Evolutionary conservation across 2,888 invertebrate species (phyloP).

Genomic region (Dolomedes plantarius): DNA sequence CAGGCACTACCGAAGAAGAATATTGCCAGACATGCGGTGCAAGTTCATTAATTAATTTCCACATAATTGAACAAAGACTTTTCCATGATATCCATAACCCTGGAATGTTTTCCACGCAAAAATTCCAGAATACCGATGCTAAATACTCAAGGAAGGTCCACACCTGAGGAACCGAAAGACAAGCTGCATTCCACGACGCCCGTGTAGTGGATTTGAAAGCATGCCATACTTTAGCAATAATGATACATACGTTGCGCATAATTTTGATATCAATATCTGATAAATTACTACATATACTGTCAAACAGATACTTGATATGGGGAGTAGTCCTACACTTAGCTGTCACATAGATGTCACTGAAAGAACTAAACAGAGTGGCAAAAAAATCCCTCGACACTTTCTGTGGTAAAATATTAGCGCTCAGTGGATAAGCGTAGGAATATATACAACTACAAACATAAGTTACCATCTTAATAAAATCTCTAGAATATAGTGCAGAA

Average conservation of each 20-base stretch:
- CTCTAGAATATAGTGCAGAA: too few species aligned
- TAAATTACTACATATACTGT: not conserved
- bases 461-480: too few species aligned
- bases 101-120: slow-evolving; percentile 19
- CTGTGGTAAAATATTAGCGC: too few species aligned
- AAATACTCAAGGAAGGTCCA: slow-evolving; percentile 20
- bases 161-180: not conserved
- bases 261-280: not conserved
- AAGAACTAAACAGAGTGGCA: too few species aligned
- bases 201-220: slow-evolving; percentile 15
- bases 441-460: too few species aligned
- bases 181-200: slow-evolving; percentile 14
- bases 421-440: too few species aligned
- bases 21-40: slow-evolving; percentile 26
- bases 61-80: not conserved
- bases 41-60: not conserved
- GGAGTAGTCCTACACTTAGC: too few species aligned
- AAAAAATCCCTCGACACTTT: too few species aligned
- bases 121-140: not conserved
- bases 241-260: not conserved
- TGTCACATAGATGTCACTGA: too few species aligned
- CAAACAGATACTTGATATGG: too few species aligned
- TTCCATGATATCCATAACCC: slow-evolving; percentile 33
- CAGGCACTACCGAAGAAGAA: not conserved
- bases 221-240: slow-evolving; percentile 19